These are phyloP conservation scores for Gobius niger DNA, from an alignment of 2,113 vertebrate species.

Conservation along the genomic window DNA sequence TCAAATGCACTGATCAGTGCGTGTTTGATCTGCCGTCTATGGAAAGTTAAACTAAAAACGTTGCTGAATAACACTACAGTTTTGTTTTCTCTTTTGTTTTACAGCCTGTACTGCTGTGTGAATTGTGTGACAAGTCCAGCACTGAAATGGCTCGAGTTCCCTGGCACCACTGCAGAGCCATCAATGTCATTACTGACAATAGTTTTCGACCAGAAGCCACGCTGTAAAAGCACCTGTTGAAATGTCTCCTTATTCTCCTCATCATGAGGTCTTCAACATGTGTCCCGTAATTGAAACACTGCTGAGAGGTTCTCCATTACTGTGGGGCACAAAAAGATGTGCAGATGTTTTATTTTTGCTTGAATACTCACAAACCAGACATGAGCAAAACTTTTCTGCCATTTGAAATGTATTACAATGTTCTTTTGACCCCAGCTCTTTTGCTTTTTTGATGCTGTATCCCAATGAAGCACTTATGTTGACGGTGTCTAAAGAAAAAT, in stretches of 20 bases:
- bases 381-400: background rate
- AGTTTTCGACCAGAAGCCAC: background rate
- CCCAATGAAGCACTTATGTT: background rate
- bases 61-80: background rate
- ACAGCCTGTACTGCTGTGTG: background rate
- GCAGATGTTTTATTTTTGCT: background rate
- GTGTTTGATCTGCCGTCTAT: no score
- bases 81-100: no score
- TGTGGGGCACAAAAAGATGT: background rate
- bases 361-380: background rate
- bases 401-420: background rate
- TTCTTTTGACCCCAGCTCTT: background rate
- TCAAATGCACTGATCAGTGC: no score
- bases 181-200: slow-evolving; percentile 8
- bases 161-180: background rate
- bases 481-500: no score
- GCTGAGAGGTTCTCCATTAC: slow-evolving; percentile 1
- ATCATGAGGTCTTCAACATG: slow-evolving; percentile 2
- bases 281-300: background rate
- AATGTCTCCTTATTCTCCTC: background rate
- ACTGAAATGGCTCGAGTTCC: background rate
- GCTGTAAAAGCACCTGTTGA: background rate
- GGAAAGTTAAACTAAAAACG: no score
- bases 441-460: background rate
- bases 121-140: background rate